phyloP scores from a whole-genome alignment of 2,888 invertebrate genomes.

The Cephus sareptanus region DNA sequence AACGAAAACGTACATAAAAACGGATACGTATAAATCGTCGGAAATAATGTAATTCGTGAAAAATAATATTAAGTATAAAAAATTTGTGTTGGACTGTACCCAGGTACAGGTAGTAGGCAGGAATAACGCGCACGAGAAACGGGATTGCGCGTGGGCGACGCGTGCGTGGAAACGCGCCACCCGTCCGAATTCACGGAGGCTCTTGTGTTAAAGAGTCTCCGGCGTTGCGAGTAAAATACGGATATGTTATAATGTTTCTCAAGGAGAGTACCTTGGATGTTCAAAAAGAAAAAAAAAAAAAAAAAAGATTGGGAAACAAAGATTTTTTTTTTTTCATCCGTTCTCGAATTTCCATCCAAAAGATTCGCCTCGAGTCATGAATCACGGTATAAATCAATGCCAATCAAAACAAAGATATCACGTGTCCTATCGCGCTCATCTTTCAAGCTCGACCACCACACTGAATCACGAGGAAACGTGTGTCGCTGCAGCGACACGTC shows the following conservation, averaged over 20 bases:
- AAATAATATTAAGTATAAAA: neutral
- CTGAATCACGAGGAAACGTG: neutral
- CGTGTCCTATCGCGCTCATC: neutral
- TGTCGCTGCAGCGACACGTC: neutral
- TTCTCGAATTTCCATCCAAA: neutral
- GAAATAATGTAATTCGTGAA: no score
- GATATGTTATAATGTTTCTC: neutral
- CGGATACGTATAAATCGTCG: no score
- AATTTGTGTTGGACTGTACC: neutral
- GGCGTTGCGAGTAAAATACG: neutral
- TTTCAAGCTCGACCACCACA: neutral
- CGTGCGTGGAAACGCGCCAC: neutral
- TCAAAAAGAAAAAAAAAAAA: neutral
- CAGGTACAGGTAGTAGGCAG: neutral
- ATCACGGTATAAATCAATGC: neutral
- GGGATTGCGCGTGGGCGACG: neutral
- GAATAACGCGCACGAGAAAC: neutral
- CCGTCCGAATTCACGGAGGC: neutral
- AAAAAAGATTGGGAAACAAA: neutral
- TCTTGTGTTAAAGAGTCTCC: neutral
- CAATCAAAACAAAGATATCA: neutral
- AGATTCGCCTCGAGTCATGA: neutral
- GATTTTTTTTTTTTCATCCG: neutral
- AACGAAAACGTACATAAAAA: neutral
- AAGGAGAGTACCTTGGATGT: neutral